Base-by-base conservation (phyloP, 2,888 invertebrate species). In the Sylvicola cinctus region DNA sequence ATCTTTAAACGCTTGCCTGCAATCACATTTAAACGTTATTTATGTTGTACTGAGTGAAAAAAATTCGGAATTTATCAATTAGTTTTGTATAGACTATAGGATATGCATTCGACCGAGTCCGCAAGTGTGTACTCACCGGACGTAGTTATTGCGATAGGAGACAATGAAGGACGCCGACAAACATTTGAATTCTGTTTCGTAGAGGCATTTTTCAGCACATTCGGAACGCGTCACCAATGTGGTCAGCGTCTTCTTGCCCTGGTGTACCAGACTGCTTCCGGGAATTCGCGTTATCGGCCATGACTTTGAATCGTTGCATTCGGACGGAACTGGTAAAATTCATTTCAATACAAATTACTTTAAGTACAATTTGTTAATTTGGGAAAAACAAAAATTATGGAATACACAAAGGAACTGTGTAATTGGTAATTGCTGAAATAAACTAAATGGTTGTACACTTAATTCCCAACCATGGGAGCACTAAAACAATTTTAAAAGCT, bases 221-320 rank as follows among this genome's bases (percentile, higher is more conserved):
- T 74, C 66, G 37, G 63, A 61, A 42, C 76, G 63, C 23, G 71
- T 73, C 38, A 70, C 58, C 43, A 71, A 62, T 26, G 64, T 59
- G 2, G 70, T 51, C 37, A 78, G 55, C 45, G 66, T 67, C 41
- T 66, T 64, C 34, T 67, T 63, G 39, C 68, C 67, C 42, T 73
- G 70, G 11, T 76, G 71, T 36, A 78, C 66, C 43, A 87, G 55
- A 43, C 73, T 69, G 43, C 74, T 75, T 10, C 83, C 80, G 8
- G 77, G 73, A 34, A 75, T 74, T 44, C 70, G 66, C 47, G 84
- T 83, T 33, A 81, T 60, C 17, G 71, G 65, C 85, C 85, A 87
- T 45, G 72, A 65, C 37, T 71, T 70, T 7, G 58, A 53, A 4
- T 20, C 20, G 32, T 61, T 58, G 50, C 77, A 77, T 29, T 44